Evolutionary conservation across 2,888 invertebrate species (phyloP), one percentile per base, ranked within the genome.

Genomic region (Dryococelus australis): DNA sequence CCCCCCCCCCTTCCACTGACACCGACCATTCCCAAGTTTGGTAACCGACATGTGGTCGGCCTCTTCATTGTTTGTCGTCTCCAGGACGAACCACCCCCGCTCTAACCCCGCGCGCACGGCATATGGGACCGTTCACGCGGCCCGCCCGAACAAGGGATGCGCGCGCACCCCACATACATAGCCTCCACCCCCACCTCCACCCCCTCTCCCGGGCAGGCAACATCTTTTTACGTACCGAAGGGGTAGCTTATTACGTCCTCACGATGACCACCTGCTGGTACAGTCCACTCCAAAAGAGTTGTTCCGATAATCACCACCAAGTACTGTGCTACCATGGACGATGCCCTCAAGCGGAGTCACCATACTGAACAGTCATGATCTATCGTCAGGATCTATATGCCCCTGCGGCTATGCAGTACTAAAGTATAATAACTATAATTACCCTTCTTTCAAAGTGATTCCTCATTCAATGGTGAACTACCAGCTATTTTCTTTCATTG

Each of bases 231-330:
- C 65, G 65, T 20, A n/a, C 65, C 65, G 65, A 65, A 65, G 65
- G 65, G 65, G 65, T 65, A n/a, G 65, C 65, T 65, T 65, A 65
- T 65, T 65, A 65, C n/a, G n/a, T n/a, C 65, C n/a, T n/a, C 65
- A 65, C 65, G 65, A 65, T 65, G 65, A 65, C 65, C 65, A 65
- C 65, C 65, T 65, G 65, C 65, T n/a, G 65, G 65, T 65, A 65
- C 65, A 65, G 65, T 65, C 65, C 24, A n/a, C 6, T 8, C 20
- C 65, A 65, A 10, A 65, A 65, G 65, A 16, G n/a, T 24, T 65
- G 24, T n/a, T n/a, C 65, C 65, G 20, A 47, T 47, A 47, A 47
- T 47, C 47, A 47, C 47, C 1, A 13, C 47, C 47, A 16, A 47
- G 47, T 10, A 47, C 10, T 47, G 16, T 8, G 47, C 47, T 8